A percentile compares a stretch with the other conserved stretches of the same genome.
These are phyloP conservation scores for Epizoanthus illoricatus DNA, from an alignment of 92 coral and sea anemone species.

Conservation along the genomic window DNA sequence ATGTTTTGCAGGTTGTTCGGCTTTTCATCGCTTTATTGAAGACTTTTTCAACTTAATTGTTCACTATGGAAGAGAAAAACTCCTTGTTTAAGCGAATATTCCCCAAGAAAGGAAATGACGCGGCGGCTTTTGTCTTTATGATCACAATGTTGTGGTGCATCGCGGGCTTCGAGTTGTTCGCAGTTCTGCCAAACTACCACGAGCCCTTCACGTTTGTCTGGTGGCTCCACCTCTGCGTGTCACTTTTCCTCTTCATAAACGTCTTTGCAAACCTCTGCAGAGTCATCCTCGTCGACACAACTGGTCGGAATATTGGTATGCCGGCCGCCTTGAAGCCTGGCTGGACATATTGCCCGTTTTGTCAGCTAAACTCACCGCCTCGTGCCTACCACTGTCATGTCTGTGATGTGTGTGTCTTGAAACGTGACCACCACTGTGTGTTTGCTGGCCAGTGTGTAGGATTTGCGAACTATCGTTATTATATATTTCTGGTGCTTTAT, in stretches of 20 bases:
- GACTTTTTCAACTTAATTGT: no score
- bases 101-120: conserved; percentile 82
- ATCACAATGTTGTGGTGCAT: conserved; percentile 76
- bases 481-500: conserved; percentile 78
- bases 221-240: conserved; percentile 72
- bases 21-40: no score
- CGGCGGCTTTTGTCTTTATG: conserved; percentile 80
- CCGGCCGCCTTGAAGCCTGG: conserved; percentile 94
- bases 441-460: conserved; percentile 96
- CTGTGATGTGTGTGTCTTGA: conserved; percentile 85
- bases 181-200: conserved; percentile 87
- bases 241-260: conserved; percentile 79
- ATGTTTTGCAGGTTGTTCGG: no score
- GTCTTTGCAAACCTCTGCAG: conserved; percentile 88
- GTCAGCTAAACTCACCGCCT: conserved; percentile 91
- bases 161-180: conserved; percentile 76
- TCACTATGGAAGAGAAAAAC: conserved; percentile 29
- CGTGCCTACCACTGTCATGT: conserved; percentile 90
- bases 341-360: conserved; percentile 94
- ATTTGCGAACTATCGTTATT: conserved; percentile 92
- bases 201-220: conserved; percentile 70
- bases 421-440: conserved; percentile 93
- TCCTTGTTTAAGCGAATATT: conserved; percentile 47
- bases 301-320: conserved; percentile 77
- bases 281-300: conserved; percentile 85